A percentile compares a stretch with the other conserved stretches of the same genome.
phyloP scores from a whole-genome alignment of 2,113 vertebrate genomes.

The Grammomys dolichurus region DNA sequence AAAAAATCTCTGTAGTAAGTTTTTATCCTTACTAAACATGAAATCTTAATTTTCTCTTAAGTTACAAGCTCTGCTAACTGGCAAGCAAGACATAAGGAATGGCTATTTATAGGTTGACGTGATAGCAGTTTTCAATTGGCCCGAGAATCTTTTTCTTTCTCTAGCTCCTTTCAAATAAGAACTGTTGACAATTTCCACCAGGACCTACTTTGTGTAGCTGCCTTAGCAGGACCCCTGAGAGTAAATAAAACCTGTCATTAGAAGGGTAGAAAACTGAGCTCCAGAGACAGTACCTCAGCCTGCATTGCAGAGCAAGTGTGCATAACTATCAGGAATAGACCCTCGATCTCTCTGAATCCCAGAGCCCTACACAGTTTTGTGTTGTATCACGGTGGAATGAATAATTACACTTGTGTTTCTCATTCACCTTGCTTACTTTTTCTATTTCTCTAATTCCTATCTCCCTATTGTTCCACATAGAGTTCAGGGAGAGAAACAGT shows the following conservation, averaged over 20 bases:
- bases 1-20: slow-evolving; percentile 6
- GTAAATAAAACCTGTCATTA: not conserved
- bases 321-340: not conserved
- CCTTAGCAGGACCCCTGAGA: not conserved
- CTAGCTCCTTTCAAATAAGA: not conserved
- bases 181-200: not conserved
- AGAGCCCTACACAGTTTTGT: not conserved
- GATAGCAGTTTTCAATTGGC: not conserved
- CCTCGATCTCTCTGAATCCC: not conserved
- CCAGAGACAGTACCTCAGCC: not conserved
- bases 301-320: not conserved
- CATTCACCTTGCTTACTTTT: slow-evolving; percentile 49
- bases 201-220: not conserved
- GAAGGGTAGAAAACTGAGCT: not conserved
- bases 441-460: slow-evolving; percentile 41
- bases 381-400: slow-evolving; percentile 26
- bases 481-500: not conserved
- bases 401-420: slow-evolving; percentile 42
- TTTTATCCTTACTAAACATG: slow-evolving; percentile 36
- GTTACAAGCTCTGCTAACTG: slow-evolving; percentile 25
- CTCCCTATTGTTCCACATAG: not conserved
- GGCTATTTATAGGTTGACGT: slow-evolving; percentile 45
- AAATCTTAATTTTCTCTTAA: slow-evolving; percentile 28
- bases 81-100: not conserved
- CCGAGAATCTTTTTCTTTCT: not conserved